Conservation (phyloP, 2,113 vertebrate species). For the Echinops telfairi region DNA sequence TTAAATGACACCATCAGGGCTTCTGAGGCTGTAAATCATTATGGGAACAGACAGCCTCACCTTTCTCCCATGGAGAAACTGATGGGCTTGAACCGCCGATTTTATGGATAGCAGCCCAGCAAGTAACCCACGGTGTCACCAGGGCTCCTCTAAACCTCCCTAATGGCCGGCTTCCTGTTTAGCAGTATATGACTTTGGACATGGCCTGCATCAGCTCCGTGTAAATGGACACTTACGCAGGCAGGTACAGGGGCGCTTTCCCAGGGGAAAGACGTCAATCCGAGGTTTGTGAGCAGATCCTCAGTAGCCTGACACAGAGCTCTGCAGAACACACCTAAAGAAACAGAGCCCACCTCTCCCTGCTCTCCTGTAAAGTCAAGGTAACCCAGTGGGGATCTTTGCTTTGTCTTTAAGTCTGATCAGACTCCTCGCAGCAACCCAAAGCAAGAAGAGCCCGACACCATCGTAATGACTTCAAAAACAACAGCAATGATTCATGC, state of each 20-base stretch:
- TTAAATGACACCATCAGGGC: too few relatives aligned
- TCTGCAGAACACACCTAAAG: background rate
- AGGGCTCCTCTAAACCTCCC: background rate
- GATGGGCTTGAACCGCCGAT: too few relatives aligned
- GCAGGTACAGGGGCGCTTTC: background rate
- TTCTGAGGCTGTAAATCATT: too few relatives aligned
- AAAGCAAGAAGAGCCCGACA: background rate
- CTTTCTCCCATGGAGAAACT: too few relatives aligned
- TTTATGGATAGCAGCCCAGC: too few relatives aligned
- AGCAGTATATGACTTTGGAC: background rate
- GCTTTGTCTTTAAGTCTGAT: constrained; percentile 19
- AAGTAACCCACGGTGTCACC: too few relatives aligned
- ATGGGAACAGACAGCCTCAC: too few relatives aligned
- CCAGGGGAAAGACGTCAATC: background rate
- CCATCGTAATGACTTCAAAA: background rate
- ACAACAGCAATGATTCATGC: background rate
- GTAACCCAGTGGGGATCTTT: background rate
- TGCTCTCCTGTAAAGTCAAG: background rate
- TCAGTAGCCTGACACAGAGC: background rate
- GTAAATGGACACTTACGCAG: background rate
- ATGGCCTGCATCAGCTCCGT: background rate
- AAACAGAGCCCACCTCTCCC: background rate
- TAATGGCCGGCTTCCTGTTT: background rate
- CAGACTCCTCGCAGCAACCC: constrained; percentile 35
- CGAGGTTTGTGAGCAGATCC: background rate